A percentile compares a stretch with the other conserved stretches of the same genome.
Evolutionary conservation across 1,140 invertebrate genomes (phyloP).

Genomic region (Acromyrmex charruanus): DNA sequence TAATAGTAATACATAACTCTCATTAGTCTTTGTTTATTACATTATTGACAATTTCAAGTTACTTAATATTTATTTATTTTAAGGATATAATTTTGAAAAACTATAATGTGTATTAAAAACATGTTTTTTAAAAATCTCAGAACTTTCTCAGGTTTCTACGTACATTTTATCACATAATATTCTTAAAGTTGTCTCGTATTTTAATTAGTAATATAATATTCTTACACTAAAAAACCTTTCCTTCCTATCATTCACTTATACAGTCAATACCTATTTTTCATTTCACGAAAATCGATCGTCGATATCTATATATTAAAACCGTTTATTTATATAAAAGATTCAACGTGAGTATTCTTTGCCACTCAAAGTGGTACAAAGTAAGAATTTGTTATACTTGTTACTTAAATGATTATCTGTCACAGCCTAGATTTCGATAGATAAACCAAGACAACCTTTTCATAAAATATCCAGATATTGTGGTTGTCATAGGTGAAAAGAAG

Average conservation of each 20-base stretch:
- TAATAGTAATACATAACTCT: neutral
- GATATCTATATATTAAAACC: slow-evolving; percentile 10
- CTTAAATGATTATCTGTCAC: slow-evolving; percentile 64
- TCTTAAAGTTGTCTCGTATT: neutral
- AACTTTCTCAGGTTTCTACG: neutral
- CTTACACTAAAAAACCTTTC: neutral
- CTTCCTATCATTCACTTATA: slow-evolving; percentile 9
- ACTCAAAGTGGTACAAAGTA: slow-evolving; percentile 50
- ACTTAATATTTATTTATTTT: too few species aligned
- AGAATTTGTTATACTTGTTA: slow-evolving; percentile 50
- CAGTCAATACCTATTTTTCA: neutral
- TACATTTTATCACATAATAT: neutral
- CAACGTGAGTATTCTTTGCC: slow-evolving; percentile 51
- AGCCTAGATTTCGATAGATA: slow-evolving; percentile 81
- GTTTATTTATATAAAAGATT: slow-evolving; percentile 32
- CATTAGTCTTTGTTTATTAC: too few species aligned
- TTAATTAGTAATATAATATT: neutral
- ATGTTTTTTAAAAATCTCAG: neutral
- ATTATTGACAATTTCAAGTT: too few species aligned
- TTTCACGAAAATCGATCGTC: slow-evolving; percentile 48
- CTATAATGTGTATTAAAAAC: neutral
- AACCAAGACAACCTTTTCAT: slow-evolving; percentile 80
- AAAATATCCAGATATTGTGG: slow-evolving; percentile 74
- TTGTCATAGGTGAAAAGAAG: slow-evolving; percentile 79
- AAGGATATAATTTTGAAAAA: neutral